phyloP scores from a whole-genome alignment of 2,113 vertebrate genomes.

The Plecotus auritus region DNA sequence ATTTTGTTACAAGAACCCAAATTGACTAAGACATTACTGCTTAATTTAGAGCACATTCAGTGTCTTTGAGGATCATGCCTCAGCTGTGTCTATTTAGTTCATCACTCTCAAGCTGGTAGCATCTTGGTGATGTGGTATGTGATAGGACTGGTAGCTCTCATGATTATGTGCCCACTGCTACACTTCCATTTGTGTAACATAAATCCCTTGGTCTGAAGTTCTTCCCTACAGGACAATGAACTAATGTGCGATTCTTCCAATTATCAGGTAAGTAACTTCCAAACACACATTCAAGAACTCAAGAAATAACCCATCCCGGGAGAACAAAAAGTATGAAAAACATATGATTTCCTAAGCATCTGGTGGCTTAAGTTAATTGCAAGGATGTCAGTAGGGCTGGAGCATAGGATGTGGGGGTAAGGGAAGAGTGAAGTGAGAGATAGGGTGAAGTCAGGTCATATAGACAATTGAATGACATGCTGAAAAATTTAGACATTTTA shows the following conservation, averaged over 20 bases:
- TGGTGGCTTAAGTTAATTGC: not conserved
- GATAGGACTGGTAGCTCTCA: not conserved
- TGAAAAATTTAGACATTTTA: not conserved
- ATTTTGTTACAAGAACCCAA: not conserved
- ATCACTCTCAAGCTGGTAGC: not conserved
- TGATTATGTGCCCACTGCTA: not conserved
- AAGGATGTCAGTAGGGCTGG: not conserved
- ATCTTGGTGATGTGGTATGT: not conserved
- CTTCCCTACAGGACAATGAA: not conserved
- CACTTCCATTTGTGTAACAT: not conserved
- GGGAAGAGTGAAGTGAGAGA: not conserved
- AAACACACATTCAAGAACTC: not conserved
- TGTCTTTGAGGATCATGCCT: not conserved
- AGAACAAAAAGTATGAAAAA: not conserved
- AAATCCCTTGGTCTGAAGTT: not conserved
- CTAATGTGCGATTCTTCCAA: not conserved
- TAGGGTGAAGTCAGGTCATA: rapidly evolving
- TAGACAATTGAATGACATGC: not conserved
- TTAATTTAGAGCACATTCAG: not conserved
- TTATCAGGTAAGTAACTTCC: not conserved
- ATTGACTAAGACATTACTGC: not conserved
- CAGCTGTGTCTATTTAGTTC: not conserved
- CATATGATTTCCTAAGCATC: not conserved
- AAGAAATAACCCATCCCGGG: not conserved
- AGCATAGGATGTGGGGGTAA: not conserved